phyloP scores from a whole-genome alignment of 2,797 vertebrate species.

The Perodicticus potto region DNA sequence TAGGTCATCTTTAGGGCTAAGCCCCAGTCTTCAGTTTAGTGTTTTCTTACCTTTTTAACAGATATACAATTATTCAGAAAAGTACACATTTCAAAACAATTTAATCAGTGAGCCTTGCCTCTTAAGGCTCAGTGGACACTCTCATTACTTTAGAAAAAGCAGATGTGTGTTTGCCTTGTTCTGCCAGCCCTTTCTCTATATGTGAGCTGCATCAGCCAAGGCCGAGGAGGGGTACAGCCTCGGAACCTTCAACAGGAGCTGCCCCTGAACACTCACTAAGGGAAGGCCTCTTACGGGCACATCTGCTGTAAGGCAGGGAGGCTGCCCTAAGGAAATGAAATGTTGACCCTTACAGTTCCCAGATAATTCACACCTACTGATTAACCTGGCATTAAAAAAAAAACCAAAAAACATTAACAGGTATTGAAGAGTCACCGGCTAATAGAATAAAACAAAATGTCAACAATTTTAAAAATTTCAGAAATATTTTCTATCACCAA shows the following conservation, averaged over 20 bases:
- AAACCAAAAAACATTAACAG: not conserved
- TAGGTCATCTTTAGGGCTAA: not conserved
- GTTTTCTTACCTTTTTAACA: not conserved
- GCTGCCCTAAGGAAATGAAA: not conserved
- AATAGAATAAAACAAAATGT: not conserved
- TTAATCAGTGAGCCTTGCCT: not conserved
- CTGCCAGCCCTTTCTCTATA: not conserved
- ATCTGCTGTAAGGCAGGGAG: fast-evolving
- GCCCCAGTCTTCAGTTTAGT: not conserved
- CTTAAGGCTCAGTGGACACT: not conserved
- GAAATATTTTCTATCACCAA: not conserved
- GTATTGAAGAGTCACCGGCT: not conserved
- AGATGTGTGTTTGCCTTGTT: not conserved
- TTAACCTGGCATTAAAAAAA: not conserved
- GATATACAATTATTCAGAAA: not conserved
- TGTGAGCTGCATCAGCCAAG: not conserved
- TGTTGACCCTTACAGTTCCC: not conserved
- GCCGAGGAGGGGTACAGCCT: fast-evolving
- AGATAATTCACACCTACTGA: not conserved
- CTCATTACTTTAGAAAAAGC: not conserved
- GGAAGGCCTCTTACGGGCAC: fast-evolving
- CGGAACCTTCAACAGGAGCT: not conserved
- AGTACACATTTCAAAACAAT: not conserved
- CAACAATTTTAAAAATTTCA: not conserved
- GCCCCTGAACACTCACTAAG: too few species aligned